Percentiles rank a stretch among this genome's conserved stretches.
Evolutionary conservation across 2,113 vertebrate genomes (phyloP).

Genomic region (Lepisosteus osseus): DNA sequence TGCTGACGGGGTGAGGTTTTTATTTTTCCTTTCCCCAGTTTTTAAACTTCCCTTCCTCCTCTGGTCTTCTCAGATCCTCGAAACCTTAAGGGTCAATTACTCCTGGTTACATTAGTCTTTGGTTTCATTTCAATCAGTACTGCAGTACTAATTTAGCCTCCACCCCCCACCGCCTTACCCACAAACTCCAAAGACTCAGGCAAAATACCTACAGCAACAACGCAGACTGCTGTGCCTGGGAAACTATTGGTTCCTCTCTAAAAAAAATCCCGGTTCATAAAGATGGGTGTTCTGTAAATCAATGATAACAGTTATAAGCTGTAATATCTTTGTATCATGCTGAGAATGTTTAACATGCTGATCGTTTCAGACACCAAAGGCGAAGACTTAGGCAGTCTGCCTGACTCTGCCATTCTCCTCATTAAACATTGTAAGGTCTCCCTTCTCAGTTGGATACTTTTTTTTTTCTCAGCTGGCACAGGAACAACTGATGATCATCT

Average conservation of each 20-base stretch:
- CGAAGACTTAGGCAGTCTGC: conserved; percentile 62
- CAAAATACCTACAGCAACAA: conserved; percentile 37
- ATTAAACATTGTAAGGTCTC: conserved; percentile 73
- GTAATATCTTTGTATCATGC: conserved; percentile 75
- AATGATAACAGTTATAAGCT: conserved; percentile 70
- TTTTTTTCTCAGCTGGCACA: conserved; percentile 44
- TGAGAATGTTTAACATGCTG: conserved; percentile 84
- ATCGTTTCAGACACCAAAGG: conserved; percentile 69
- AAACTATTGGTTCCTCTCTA: conserved; percentile 36
- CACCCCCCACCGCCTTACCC: not conserved
- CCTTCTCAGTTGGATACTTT: conserved; percentile 58
- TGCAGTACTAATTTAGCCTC: conserved; percentile 15
- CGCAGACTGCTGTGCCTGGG: conserved; percentile 22
- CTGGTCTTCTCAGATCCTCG: conserved; percentile 25
- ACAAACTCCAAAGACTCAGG: conserved; percentile 41
- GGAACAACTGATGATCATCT: conserved; percentile 42
- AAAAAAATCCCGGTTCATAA: conserved; percentile 44
- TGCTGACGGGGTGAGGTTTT: conserved; percentile 40
- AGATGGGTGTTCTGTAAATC: conserved; percentile 65
- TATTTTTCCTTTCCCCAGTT: conserved; percentile 30
- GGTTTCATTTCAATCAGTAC: not conserved
- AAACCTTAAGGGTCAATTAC: conserved; percentile 11
- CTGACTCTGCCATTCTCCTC: conserved; percentile 71
- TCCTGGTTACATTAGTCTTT: conserved; percentile 30
- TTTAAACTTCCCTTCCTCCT: conserved; percentile 36